Base-by-base conservation (phyloP, 2,888 invertebrate species). In the Lomographa bimaculata region DNA sequence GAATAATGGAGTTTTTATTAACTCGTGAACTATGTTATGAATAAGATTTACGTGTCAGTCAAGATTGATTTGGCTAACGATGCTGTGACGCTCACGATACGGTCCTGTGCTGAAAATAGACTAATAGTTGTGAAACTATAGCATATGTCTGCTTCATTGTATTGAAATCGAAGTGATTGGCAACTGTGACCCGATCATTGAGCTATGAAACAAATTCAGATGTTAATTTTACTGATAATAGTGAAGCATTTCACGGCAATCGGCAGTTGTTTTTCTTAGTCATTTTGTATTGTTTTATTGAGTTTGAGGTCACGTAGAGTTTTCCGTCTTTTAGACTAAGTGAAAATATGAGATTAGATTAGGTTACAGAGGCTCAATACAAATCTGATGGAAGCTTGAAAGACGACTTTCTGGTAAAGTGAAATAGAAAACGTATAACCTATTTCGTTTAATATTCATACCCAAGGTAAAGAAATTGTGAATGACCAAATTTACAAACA, bases 1-100 rank as follows among this genome's bases (percentile, higher is more conserved):
- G n/a, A n/a, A n/a, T n/a, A n/a, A n/a, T n/a, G n/a, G n/a, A n/a
- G n/a, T n/a, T n/a, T n/a, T n/a, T n/a, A n/a, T n/a, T n/a, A n/a
- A n/a, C n/a, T n/a, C n/a, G n/a, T n/a, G n/a, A n/a, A n/a, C n/a
- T n/a, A n/a, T n/a, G n/a, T n/a, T n/a, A n/a, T n/a, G n/a, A n/a
- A n/a, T n/a, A n/a, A n/a, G n/a, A n/a, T n/a, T n/a, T n/a, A n/a
- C n/a, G n/a, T n/a, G n/a, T n/a, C n/a, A n/a, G n/a, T n/a, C n/a
- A n/a, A n/a, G n/a, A n/a, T n/a, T n/a, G n/a, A n/a, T n/a, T n/a
- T n/a, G n/a, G n/a, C n/a, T n/a, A n/a, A n/a, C n/a, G n/a, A n/a
- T n/a, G n/a, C n/a, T 36, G 28, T 36, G 39, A 32, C 32, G 33
- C 42, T 58, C 52, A 58, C 51, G 24, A 47, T 57, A 60, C 54